These are phyloP conservation scores for Craniophora ligustri DNA, from an alignment of 2,888 invertebrate species.

Conservation along the genomic window DNA sequence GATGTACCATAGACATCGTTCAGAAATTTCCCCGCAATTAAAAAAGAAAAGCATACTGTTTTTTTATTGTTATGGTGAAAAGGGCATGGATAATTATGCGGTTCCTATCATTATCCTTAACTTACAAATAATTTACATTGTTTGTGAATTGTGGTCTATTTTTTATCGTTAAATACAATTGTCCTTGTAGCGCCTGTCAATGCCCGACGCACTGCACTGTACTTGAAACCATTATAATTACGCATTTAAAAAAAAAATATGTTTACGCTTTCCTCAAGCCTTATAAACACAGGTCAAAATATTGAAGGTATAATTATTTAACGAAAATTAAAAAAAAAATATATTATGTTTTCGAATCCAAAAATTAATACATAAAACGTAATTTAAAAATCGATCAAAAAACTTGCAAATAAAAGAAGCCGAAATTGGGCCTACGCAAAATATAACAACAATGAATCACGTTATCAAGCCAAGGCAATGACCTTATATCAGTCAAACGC, in stretches of 20 bases:
- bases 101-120: constrained; percentile 35
- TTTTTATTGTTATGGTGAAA: background rate
- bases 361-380: background rate
- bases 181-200: constrained; percentile 12
- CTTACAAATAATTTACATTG: constrained; percentile 31
- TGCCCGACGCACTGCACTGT: constrained; percentile 1
- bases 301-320: no score
- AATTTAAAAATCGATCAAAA: constrained; percentile 12
- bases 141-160: constrained; percentile 7
- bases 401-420: constrained; percentile 14
- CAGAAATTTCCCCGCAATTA: no score
- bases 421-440: constrained; percentile 43
- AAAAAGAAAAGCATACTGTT: no score
- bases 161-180: constrained; percentile 30
- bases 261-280: no score
- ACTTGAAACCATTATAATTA: background rate
- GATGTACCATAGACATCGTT: no score
- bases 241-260: background rate
- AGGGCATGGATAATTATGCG: constrained; percentile 6
- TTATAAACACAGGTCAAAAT: no score
- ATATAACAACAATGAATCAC: constrained; percentile 43
- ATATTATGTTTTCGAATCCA: no score
- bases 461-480: constrained; percentile 61
- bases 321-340: background rate
- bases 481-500: constrained; percentile 66